Conservation (phyloP, 2,113 vertebrate species). For the Oreochromis tanganicae region DNA sequence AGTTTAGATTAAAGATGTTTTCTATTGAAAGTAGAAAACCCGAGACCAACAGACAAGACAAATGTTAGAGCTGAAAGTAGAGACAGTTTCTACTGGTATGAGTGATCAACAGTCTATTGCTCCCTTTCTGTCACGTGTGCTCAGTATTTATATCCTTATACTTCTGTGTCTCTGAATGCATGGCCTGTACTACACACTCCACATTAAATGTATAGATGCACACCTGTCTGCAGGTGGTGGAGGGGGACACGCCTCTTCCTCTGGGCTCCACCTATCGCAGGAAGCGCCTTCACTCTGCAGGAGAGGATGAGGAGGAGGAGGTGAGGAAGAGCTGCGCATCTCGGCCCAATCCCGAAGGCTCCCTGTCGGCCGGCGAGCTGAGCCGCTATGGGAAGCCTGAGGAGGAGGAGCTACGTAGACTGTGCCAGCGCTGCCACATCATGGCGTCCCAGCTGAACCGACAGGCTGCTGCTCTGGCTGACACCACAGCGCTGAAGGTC, state of each 20-base stretch:
- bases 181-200: background rate
- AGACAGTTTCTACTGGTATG: background rate
- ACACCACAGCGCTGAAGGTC: conserved; percentile 74
- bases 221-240: conserved; percentile 55
- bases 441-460: conserved; percentile 78
- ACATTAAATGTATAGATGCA: background rate
- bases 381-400: conserved; percentile 48
- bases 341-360: conserved; percentile 81
- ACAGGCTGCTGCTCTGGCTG: conserved; percentile 77
- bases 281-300: conserved; percentile 69
- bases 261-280: conserved; percentile 45
- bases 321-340: conserved; percentile 42
- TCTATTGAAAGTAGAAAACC: background rate
- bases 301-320: conserved; percentile 55
- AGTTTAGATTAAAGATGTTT: background rate
- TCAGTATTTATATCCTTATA: background rate
- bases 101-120: background rate
- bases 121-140: background rate
- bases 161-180: background rate
- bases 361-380: conserved; percentile 62
- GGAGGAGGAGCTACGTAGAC: conserved; percentile 55
- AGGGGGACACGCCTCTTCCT: conserved; percentile 62
- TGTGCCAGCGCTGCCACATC: conserved; percentile 80
- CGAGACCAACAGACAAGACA: background rate
- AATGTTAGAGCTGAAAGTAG: background rate